These are phyloP conservation scores for Octomys mimax DNA, from an alignment of 2,797 vertebrate genomes.

Conservation along the genomic window DNA sequence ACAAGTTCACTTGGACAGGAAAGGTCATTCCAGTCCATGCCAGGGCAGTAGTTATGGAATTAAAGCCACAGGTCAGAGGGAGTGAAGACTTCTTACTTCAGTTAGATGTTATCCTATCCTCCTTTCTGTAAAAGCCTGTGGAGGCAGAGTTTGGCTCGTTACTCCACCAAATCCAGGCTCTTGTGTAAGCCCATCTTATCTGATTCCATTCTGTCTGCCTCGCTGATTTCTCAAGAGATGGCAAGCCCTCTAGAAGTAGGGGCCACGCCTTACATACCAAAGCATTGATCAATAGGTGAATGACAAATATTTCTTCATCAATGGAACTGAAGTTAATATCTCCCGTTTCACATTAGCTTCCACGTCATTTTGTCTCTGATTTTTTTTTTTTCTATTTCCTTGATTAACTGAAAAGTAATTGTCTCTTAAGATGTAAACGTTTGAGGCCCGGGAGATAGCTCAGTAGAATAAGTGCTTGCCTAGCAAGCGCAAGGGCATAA, in stretches of 20 bases:
- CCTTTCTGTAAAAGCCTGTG: neutral
- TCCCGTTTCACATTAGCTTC: neutral
- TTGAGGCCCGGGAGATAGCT: neutral
- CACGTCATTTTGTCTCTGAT: neutral
- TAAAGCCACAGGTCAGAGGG: neutral
- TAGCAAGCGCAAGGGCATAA: too few species aligned
- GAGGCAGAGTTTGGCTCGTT: neutral
- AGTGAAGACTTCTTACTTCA: neutral
- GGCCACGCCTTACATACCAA: conserved; percentile 20
- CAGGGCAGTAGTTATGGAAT: neutral
- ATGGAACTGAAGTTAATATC: neutral
- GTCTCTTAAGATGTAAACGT: conserved; percentile 26
- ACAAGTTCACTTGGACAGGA: neutral
- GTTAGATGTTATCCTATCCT: neutral
- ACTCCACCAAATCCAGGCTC: conserved; percentile 6
- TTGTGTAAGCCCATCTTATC: conserved; percentile 35
- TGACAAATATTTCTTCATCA: conserved; percentile 5
- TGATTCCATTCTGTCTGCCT: conserved; percentile 41
- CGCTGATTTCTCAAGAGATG: conserved; percentile 42
- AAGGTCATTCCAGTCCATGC: neutral
- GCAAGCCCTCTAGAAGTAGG: neutral
- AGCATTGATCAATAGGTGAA: neutral
- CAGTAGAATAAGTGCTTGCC: too few species aligned
- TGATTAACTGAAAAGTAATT: neutral
- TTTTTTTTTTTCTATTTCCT: neutral